Conservation (phyloP, 2,113 vertebrate genomes). For the Axis porcinus region DNA sequence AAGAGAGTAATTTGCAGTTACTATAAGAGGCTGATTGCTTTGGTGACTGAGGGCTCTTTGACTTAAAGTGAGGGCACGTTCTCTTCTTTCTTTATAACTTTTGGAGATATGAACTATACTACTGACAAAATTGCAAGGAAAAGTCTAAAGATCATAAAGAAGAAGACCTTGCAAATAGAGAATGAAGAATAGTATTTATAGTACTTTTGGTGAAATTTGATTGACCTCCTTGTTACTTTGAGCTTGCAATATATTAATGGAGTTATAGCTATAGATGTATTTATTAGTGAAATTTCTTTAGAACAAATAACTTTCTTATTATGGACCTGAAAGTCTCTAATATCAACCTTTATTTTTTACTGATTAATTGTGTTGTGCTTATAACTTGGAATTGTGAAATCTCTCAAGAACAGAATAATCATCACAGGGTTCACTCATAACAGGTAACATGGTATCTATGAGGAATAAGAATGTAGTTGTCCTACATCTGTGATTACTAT, state of each 20-base stretch:
- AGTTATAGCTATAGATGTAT: neutral
- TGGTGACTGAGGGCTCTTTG: neutral
- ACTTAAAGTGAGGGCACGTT: neutral
- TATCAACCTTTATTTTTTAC: neutral
- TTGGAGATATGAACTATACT: neutral
- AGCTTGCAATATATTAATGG: neutral
- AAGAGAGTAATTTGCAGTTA: neutral
- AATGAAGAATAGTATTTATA: neutral
- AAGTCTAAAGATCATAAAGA: neutral
- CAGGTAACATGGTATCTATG: neutral
- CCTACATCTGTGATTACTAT: neutral
- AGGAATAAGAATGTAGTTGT: neutral
- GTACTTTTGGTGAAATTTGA: neutral
- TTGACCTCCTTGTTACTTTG: neutral
- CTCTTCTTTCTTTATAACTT: neutral
- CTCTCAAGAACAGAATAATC: neutral
- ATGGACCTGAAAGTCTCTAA: neutral
- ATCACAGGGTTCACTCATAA: neutral
- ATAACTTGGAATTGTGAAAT: neutral
- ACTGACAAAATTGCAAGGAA: neutral
- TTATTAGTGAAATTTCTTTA: neutral
- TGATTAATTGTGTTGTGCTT: neutral
- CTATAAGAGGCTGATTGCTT: rapidly evolving
- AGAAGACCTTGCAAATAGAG: neutral
- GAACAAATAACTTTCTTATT: neutral